phyloP scores from a whole-genome alignment of 2,797 vertebrate genomes.

The Peromyscus attwateri region DNA sequence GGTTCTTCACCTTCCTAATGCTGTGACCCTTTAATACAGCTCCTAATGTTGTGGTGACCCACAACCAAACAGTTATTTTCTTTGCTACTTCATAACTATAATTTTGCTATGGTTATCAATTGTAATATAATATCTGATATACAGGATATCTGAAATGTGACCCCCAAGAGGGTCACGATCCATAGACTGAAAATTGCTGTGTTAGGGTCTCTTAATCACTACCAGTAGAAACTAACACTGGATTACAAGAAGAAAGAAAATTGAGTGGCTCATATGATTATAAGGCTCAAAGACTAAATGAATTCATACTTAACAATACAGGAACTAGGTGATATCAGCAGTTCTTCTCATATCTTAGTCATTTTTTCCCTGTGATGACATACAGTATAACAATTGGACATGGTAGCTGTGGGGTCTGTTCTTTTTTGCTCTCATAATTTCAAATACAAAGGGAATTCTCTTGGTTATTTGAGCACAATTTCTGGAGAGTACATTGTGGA shows the following conservation, averaged over 20 bases:
- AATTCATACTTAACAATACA: not conserved
- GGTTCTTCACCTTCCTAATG: not conserved
- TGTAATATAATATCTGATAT: not conserved
- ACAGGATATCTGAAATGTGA: not conserved
- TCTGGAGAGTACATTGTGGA: not conserved
- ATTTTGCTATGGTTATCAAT: not conserved
- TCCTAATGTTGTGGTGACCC: not conserved
- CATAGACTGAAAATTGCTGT: not conserved
- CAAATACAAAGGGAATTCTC: constrained; percentile 25
- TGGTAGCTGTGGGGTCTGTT: not conserved
- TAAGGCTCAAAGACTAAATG: constrained; percentile 19
- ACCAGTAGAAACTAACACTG: not conserved
- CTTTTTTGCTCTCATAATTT: constrained; percentile 8
- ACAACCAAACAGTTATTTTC: not conserved
- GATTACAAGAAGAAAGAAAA: not conserved
- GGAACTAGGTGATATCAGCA: not conserved
- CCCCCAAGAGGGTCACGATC: not conserved
- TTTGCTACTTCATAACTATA: not conserved
- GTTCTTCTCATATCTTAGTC: not conserved
- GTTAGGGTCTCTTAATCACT: not conserved
- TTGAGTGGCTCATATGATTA: not conserved
- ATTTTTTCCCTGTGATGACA: not conserved
- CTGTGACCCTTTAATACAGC: not conserved
- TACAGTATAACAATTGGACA: not conserved
- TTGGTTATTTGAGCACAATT: constrained; percentile 17